Percentiles rank a stretch among this genome's conserved stretches.
Conservation (phyloP, 2,113 vertebrate species). For the Conger conger region DNA sequence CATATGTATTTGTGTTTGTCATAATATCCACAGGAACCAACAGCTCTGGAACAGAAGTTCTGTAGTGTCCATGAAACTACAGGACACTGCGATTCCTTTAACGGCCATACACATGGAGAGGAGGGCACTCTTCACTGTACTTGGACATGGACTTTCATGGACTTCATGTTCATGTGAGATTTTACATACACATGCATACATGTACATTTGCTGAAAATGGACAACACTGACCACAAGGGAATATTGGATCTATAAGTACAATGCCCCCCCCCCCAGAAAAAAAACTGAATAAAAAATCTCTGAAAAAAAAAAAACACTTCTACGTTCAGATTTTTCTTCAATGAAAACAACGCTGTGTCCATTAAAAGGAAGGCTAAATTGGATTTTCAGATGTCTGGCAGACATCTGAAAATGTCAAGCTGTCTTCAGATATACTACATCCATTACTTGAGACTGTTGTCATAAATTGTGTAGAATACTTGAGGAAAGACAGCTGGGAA, state of each 20-base stretch:
- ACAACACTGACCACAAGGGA: too few relatives aligned
- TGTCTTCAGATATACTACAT: conserved; percentile 27
- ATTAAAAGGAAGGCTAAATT: conserved; percentile 16
- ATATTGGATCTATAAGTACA: too few relatives aligned
- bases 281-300: neutral
- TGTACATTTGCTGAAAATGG: too few relatives aligned
- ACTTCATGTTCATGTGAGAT: too few relatives aligned
- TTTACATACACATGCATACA: too few relatives aligned
- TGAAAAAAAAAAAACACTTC: neutral
- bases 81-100: neutral
- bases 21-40: neutral
- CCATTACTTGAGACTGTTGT: conserved; percentile 38
- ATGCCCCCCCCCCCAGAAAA: too few relatives aligned
- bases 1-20: neutral
- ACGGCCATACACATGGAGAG: neutral
- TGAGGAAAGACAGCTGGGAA: conserved; percentile 29
- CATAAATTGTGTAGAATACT: conserved; percentile 38
- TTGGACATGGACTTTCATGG: too few relatives aligned
- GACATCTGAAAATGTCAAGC: conserved; percentile 24
- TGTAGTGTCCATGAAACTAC: neutral
- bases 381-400: conserved; percentile 18
- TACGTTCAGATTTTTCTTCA: neutral
- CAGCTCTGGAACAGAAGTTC: neutral
- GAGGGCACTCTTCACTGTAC: neutral
- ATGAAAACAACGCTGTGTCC: conserved; percentile 10